Evolutionary conservation across 2,888 invertebrate species (phyloP), one percentile per base, ranked within the genome.

Genomic region (Drosophila neutralis): DNA sequence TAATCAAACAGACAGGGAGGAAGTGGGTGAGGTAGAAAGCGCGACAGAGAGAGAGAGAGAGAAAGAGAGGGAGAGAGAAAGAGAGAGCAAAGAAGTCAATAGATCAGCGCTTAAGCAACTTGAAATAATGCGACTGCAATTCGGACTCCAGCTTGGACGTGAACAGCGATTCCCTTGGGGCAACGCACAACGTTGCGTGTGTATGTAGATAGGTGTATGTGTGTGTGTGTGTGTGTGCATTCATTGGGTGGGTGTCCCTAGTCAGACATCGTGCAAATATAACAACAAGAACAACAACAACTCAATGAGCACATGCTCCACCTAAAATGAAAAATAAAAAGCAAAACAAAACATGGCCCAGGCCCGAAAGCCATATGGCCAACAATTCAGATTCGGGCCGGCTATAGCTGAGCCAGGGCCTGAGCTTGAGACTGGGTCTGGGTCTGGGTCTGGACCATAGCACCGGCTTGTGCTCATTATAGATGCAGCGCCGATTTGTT

Each of bases 401-500:
- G 56, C 36, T 45, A 21, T 21, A 24, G 24, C 24, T 24, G 15
- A 45, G 56, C 54, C 36, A 18, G 27, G 18, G 54, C 36, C 36
- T 33, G 24, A 29, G 57, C 31, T 40, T 51, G 24, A 40, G 48
- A 35, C 51, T 33, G 52, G n/a, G 40, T 49, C 59, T 58, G 35
- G 27, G 38, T 42, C 60, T 29, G 49, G n/a, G 51, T 62, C 56
- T 61, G 48, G 35, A 63, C 33, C 48, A 71, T 54, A 65, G 69
- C 69, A 42, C 54, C 31, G 69, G 74, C 74, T 53, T 57, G 71
- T 63, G 67, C 83, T 91, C 91, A 91, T 91, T 91, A 91, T 85
- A 87, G 90, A 91, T 91, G 83, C 90, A 91, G 91, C 91, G 91
- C 91, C 90, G 91, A 91, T 91, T 91, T 91, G 90, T 91, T 91